Percentiles rank a stretch among this genome's conserved stretches.
Conservation (phyloP, 1,140 invertebrate genomes). For the Apis dorsata region DNA sequence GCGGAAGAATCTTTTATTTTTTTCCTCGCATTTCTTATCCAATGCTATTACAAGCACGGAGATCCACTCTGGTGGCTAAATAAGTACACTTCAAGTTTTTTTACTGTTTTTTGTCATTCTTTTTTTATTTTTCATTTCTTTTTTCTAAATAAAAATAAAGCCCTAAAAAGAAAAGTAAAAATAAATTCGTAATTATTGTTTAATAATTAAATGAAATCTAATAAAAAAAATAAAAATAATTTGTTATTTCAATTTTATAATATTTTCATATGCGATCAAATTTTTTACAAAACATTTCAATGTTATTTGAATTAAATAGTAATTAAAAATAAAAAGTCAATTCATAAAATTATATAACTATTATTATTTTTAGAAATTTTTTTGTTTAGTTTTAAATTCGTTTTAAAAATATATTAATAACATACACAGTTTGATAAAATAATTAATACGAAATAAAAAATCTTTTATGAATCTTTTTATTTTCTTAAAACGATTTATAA, state of each 20-base stretch:
- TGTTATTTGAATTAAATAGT: background rate
- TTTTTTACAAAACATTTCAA: background rate
- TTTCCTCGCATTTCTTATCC: slow-evolving; percentile 31
- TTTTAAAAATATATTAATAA: background rate
- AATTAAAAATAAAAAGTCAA: background rate
- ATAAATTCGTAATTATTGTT: background rate
- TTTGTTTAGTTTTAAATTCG: background rate
- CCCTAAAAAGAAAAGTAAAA: background rate
- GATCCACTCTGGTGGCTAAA: slow-evolving; percentile 54
- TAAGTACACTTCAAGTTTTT: slow-evolving; percentile 43
- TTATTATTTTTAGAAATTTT: background rate
- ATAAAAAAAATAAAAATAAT: background rate
- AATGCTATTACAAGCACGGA: slow-evolving; percentile 25
- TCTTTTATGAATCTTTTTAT: too few relatives aligned
- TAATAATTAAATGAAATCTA: background rate
- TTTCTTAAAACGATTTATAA: background rate
- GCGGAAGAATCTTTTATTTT: slow-evolving; percentile 40
- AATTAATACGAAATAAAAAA: background rate
- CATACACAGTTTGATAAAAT: background rate
- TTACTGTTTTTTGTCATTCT: slow-evolving; percentile 16
- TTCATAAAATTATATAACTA: background rate
- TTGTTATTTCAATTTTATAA: background rate
- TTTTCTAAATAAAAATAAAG: background rate
- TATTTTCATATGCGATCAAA: too few relatives aligned
- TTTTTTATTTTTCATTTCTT: slow-evolving; percentile 16